Conservation (phyloP, 2,797 vertebrate species). For the Cirrhinus molitorella region DNA sequence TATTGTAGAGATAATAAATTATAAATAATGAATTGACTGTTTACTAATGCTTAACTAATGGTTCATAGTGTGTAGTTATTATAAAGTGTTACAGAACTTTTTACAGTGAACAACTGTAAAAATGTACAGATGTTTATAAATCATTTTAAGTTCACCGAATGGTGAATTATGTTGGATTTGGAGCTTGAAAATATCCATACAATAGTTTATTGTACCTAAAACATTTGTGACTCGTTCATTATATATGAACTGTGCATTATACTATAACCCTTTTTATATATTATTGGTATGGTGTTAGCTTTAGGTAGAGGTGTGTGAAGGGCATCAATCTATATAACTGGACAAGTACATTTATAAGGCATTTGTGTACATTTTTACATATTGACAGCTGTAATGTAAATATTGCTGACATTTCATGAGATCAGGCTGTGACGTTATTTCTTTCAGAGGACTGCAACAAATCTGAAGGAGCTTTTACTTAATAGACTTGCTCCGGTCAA, state of each 20-base stretch:
- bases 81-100: no score
- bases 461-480: not conserved
- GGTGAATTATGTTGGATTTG: not conserved
- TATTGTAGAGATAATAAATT: no score
- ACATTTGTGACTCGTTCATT: not conserved
- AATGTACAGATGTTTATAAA: not conserved
- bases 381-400: not conserved
- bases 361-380: not conserved
- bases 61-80: no score
- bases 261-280: not conserved
- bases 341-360: not conserved
- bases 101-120: not conserved
- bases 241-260: not conserved
- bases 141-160: not conserved
- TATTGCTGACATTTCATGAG: not conserved
- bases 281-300: not conserved
- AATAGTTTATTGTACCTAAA: not conserved
- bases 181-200: not conserved
- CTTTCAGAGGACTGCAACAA: not conserved
- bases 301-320: not conserved
- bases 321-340: not conserved
- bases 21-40: no score
- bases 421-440: not conserved
- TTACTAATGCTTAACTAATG: no score
- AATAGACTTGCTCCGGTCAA: constrained; percentile 39